Conservation (phyloP, 2,888 invertebrate genomes). For the Gryllus longicercus region DNA sequence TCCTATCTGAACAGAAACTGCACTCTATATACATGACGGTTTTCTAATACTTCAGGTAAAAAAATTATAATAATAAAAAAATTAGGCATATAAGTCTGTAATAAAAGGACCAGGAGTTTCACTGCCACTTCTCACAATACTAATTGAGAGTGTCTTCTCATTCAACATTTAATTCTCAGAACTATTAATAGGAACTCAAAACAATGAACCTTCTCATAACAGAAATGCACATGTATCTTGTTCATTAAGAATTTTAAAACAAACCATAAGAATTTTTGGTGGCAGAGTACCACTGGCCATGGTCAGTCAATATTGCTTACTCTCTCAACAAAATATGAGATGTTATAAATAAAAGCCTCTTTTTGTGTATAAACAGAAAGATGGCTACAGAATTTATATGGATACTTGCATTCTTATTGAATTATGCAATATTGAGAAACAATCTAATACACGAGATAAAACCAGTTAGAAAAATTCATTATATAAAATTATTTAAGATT, state of each 20-base stretch:
- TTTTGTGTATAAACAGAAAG: not conserved
- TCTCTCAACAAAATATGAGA: not conserved
- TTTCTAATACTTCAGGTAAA: conserved; percentile 17
- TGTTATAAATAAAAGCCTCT: not conserved
- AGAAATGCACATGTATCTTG: not conserved
- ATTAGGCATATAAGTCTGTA: not conserved
- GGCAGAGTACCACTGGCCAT: conserved; percentile 4
- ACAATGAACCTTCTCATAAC: not conserved
- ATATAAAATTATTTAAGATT: not conserved
- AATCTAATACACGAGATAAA: not conserved
- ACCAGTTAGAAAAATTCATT: not conserved
- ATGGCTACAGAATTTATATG: not conserved
- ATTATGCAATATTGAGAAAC: conserved; percentile 17
- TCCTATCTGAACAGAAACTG: conserved; percentile 17
- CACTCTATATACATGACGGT: conserved; percentile 7
- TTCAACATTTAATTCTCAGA: not conserved
- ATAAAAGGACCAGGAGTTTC: conserved; percentile 17
- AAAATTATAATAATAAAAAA: not conserved
- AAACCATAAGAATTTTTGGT: not conserved
- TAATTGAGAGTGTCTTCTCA: not conserved
- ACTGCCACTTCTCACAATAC: not conserved
- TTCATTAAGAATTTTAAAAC: not conserved
- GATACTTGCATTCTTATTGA: not conserved
- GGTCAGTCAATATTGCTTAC: conserved; percentile 17
- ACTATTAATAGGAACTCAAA: not conserved